A percentile compares a stretch with the other conserved stretches of the same genome.
These are phyloP conservation scores for Apodemia zela DNA, from an alignment of 2,888 invertebrate species.

Conservation along the genomic window DNA sequence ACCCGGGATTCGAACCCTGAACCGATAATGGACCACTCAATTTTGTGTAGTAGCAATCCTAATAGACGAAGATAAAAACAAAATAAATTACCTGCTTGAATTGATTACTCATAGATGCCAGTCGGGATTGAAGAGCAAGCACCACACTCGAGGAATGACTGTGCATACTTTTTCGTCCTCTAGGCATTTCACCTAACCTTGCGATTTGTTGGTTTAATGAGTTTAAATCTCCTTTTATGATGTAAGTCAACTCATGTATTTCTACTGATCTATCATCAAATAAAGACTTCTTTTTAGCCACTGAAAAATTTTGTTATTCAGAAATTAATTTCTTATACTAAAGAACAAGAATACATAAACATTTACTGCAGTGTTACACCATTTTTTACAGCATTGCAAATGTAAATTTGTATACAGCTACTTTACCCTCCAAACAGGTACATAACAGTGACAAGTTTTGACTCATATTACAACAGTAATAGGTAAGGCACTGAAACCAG, in stretches of 20 bases:
- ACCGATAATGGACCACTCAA: too few relatives aligned
- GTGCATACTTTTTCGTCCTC: slow-evolving; percentile 89
- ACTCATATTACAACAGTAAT: too few relatives aligned
- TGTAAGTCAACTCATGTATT: slow-evolving; percentile 98
- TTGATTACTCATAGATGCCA: slow-evolving; percentile 98
- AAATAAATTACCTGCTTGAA: slow-evolving; percentile 87
- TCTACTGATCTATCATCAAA: slow-evolving; percentile 98
- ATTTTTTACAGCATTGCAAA: too few relatives aligned
- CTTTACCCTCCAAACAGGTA: too few relatives aligned
- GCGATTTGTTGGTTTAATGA: slow-evolving; percentile 98
- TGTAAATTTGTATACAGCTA: too few relatives aligned
- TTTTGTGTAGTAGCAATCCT: too few relatives aligned
- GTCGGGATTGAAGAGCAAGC: slow-evolving; percentile 93
- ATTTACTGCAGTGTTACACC: too few relatives aligned
- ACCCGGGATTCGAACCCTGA: too few relatives aligned
- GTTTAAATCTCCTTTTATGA: slow-evolving; percentile 97
- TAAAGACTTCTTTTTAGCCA: slow-evolving; percentile 98
- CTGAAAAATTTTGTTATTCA: slow-evolving; percentile 69
- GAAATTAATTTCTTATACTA: not conserved
- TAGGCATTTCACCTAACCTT: slow-evolving; percentile 90
- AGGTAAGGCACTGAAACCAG: too few relatives aligned
- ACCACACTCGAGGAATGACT: slow-evolving; percentile 97
- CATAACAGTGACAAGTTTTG: too few relatives aligned
- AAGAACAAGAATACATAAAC: not conserved
- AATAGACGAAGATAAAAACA: not conserved